Percentiles rank a stretch among this genome's conserved stretches.
These are phyloP conservation scores for Aptenodytes patagonicus DNA, from an alignment of 2,113 vertebrate genomes.

Conservation along the genomic window DNA sequence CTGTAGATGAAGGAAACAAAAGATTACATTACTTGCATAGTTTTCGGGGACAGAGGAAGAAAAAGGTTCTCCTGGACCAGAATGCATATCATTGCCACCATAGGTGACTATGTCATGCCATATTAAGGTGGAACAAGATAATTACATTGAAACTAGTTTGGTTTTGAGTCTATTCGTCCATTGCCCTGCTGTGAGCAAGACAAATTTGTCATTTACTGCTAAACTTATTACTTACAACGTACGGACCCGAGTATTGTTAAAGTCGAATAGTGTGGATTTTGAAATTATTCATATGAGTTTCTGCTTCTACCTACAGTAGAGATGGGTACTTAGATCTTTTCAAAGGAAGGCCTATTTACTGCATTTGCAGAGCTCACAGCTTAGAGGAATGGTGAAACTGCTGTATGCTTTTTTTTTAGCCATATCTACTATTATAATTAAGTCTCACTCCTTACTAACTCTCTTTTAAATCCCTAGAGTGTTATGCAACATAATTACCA, in stretches of 20 bases:
- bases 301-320: neutral
- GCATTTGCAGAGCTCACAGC: neutral
- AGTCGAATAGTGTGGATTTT: neutral
- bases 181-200: neutral
- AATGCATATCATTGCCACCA: neutral
- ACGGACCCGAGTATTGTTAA: neutral
- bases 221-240: fast-evolving
- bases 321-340: neutral
- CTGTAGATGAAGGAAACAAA: neutral
- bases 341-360: neutral
- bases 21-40: neutral
- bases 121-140: neutral
- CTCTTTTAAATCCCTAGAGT: neutral
- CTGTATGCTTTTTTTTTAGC: neutral
- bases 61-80: neutral
- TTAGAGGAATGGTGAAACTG: neutral
- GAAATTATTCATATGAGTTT: neutral
- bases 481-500: neutral
- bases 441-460: neutral
- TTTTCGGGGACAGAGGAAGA: neutral
- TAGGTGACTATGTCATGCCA: neutral
- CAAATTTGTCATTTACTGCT: neutral
- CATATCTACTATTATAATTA: neutral
- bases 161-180: neutral
- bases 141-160: neutral